phyloP scores from a whole-genome alignment of 2,113 vertebrate species.

The Ranitomeya variabilis region DNA sequence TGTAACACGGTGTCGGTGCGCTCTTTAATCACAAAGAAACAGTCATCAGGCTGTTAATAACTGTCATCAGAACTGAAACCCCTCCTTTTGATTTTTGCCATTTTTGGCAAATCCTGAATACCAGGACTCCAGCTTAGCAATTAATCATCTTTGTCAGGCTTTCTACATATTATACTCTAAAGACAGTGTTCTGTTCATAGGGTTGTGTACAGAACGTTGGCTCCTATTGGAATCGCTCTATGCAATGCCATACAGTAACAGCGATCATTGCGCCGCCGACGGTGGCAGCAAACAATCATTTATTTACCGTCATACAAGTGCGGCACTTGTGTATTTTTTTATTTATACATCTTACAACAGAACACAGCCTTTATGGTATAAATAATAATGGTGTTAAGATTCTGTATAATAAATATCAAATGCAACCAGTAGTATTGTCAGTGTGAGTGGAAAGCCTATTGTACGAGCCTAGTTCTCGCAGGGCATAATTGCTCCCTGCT shows the following conservation, averaged over 20 bases:
- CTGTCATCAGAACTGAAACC: conserved; percentile 62
- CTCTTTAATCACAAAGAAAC: conserved; percentile 71
- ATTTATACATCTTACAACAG: conserved; percentile 28
- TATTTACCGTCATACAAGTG: conserved; percentile 44
- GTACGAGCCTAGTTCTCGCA: background rate
- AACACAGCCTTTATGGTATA: conserved; percentile 1
- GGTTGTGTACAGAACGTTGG: background rate
- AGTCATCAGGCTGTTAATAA: conserved; percentile 66
- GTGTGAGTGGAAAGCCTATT: conserved; percentile 22
- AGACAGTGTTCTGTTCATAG: conserved; percentile 50
- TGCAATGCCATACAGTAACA: conserved; percentile 22
- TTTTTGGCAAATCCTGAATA: conserved; percentile 68
- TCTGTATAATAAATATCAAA: conserved; percentile 41
- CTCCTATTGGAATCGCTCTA: background rate
- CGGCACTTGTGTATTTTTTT: background rate
- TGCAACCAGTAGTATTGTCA: conserved; percentile 28
- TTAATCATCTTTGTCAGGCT: conserved; percentile 74
- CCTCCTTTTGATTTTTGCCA: conserved; percentile 64
- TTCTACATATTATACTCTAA: conserved; percentile 71
- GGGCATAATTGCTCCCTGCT: conserved; percentile 34
- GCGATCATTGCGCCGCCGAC: background rate
- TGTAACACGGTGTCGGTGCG: conserved; percentile 68
- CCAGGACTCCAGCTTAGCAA: conserved; percentile 69
- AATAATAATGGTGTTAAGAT: conserved; percentile 33
- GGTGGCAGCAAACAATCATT: background rate